These are phyloP conservation scores for Menura novaehollandiae DNA, from an alignment of 2,113 vertebrate species.

Conservation along the genomic window DNA sequence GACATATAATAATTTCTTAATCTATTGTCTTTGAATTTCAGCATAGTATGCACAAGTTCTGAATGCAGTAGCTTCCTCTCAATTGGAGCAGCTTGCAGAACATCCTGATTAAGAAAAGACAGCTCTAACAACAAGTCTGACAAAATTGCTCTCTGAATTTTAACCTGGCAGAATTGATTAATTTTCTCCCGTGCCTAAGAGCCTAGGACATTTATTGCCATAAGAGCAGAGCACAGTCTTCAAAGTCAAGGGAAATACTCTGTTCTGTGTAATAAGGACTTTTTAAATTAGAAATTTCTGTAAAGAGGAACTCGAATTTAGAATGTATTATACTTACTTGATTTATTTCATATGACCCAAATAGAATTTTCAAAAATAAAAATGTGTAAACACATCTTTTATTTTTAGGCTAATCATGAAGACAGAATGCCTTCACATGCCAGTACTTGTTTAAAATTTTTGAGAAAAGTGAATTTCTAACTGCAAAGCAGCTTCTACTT, in stretches of 20 bases:
- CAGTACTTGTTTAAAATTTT: background rate
- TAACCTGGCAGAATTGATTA: background rate
- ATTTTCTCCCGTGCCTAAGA: background rate
- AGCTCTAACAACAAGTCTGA: background rate
- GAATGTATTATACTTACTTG: background rate
- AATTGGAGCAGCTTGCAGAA: background rate
- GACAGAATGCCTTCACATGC: background rate
- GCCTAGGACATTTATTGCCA: background rate
- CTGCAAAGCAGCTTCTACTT: background rate
- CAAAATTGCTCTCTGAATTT: background rate
- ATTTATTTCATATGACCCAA: background rate
- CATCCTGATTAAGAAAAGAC: background rate
- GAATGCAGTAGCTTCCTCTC: background rate
- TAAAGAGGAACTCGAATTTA: background rate
- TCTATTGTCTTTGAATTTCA: background rate
- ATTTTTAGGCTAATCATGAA: background rate
- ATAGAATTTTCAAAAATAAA: background rate
- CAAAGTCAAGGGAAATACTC: background rate
- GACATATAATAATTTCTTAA: background rate
- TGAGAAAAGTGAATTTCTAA: background rate
- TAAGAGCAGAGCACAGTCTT: background rate
- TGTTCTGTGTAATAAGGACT: background rate
- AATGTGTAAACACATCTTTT: background rate
- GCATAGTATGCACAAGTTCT: background rate
- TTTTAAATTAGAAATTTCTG: background rate